Conservation (phyloP, 2,888 invertebrate genomes). For the Tipula confusa region DNA sequence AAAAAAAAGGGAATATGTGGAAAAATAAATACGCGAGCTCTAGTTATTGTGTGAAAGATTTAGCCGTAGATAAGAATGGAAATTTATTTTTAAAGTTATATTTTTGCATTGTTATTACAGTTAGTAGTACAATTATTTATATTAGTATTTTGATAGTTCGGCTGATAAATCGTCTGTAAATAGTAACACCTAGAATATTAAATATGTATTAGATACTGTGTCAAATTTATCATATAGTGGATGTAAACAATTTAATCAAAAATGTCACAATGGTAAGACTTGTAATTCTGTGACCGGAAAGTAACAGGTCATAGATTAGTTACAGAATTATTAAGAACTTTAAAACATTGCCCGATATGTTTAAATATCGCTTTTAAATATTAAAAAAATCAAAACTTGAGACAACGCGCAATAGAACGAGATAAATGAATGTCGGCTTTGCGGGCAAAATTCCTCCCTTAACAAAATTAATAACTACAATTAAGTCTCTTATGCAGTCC, state of each 20-base stretch:
- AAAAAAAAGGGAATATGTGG: not conserved
- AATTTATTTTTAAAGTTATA: not conserved
- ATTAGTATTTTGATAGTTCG: not conserved
- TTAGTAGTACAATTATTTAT: not conserved
- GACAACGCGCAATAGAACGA: no score
- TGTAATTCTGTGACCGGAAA: no score
- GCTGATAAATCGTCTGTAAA: not conserved
- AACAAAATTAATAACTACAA: no score
- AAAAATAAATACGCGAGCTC: not conserved
- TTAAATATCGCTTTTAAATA: no score
- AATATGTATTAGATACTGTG: not conserved
- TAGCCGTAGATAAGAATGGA: not conserved
- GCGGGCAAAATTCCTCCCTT: no score
- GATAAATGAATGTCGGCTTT: no score
- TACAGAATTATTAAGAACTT: no score
- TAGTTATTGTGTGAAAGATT: conserved; percentile 6
- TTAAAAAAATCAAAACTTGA: no score
- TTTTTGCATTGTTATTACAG: not conserved
- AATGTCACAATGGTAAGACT: no score
- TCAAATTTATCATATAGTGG: not conserved
- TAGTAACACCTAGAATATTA: not conserved
- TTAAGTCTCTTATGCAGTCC: no score
- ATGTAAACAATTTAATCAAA: not conserved
- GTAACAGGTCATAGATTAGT: no score
- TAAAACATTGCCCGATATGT: no score